A percentile compares a stretch with the other conserved stretches of the same genome.
Evolutionary conservation across 2,113 vertebrate species (phyloP).

Genomic region (Malurus alboscapulatus): DNA sequence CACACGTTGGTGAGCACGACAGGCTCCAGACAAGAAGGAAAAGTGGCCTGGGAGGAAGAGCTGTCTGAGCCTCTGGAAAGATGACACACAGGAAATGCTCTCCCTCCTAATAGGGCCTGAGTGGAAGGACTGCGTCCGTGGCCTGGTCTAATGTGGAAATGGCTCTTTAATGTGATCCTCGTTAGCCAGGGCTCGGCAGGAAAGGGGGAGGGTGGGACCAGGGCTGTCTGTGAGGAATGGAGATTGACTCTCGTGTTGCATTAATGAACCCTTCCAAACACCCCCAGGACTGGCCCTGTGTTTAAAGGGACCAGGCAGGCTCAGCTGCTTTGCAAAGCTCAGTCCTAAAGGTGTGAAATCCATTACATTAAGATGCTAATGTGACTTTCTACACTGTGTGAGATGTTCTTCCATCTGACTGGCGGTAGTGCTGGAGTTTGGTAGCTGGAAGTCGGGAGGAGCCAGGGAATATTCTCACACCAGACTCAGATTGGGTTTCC

Average conservation of each 20-base stretch:
- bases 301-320: accelerated
- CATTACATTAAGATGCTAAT: neutral
- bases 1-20: neutral
- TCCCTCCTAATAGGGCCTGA: neutral
- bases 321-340: neutral
- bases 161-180: neutral
- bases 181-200: neutral
- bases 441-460: neutral
- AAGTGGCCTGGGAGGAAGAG: neutral
- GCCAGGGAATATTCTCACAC: neutral
- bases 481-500: neutral
- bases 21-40: neutral
- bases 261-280: neutral
- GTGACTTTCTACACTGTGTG: neutral
- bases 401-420: neutral
- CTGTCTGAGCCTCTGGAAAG: neutral
- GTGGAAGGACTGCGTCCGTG: neutral
- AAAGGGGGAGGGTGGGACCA: neutral
- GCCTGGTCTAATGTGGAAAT: neutral
- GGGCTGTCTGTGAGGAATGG: neutral
- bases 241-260: neutral
- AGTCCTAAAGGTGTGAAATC: neutral
- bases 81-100: neutral
- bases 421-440: neutral
- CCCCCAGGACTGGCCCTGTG: neutral